Evolutionary conservation across 2,113 vertebrate genomes (phyloP).

Genomic region (Macquaria ambigua): DNA sequence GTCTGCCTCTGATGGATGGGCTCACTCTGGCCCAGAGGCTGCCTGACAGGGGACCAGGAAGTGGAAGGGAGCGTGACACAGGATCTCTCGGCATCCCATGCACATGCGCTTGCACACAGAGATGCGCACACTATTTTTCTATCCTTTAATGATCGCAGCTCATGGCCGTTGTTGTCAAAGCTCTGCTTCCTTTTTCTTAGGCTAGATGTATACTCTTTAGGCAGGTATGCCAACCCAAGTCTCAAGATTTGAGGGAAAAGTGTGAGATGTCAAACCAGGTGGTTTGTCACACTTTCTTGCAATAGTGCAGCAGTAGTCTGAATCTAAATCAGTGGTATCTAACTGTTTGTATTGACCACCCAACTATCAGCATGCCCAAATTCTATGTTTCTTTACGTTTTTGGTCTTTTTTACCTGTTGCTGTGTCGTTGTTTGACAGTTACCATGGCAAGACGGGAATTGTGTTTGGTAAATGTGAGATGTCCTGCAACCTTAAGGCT

Average conservation of each 20-base stretch:
- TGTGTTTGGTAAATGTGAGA: neutral
- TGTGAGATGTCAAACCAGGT: neutral
- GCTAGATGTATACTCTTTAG: neutral
- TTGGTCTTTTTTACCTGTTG: neutral
- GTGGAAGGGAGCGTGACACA: slow-evolving; percentile 64
- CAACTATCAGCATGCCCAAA: too few species aligned
- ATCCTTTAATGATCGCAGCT: slow-evolving; percentile 15
- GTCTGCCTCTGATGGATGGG: slow-evolving; percentile 78
- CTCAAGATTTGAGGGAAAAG: too few species aligned
- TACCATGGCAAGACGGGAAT: neutral
- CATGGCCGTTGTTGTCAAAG: slow-evolving; percentile 5
- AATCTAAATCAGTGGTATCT: neutral
- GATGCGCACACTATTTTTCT: neutral
- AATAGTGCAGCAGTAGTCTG: neutral
- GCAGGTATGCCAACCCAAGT: too few species aligned
- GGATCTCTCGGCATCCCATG: slow-evolving; percentile 47
- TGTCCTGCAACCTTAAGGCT: neutral
- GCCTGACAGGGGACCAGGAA: slow-evolving; percentile 72
- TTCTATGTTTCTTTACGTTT: neutral
- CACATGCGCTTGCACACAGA: neutral
- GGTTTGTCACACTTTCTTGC: neutral
- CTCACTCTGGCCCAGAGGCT: slow-evolving; percentile 56
- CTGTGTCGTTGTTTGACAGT: neutral
- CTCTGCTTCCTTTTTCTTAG: neutral
- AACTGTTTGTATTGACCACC: neutral